These are phyloP conservation scores for Oreotrochilus melanogaster DNA, from an alignment of 2,113 vertebrate species.

Conservation along the genomic window DNA sequence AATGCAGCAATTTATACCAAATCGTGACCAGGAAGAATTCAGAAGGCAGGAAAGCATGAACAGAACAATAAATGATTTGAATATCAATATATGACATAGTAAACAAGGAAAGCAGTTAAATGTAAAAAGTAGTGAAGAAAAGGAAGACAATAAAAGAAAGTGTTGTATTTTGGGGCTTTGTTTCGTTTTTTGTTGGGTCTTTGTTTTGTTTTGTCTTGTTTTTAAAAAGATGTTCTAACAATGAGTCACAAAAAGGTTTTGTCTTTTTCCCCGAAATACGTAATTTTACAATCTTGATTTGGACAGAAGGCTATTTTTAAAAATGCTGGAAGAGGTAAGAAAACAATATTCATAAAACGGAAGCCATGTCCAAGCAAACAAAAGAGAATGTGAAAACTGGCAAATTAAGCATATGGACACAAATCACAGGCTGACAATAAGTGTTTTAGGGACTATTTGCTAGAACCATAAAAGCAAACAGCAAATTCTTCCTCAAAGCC, in stretches of 20 bases:
- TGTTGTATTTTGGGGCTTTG: too few species aligned
- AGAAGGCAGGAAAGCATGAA: not conserved
- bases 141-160: not conserved
- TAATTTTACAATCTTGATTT: not conserved
- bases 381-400: not conserved
- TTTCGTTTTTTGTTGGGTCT: too few species aligned
- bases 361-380: not conserved
- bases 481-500: not conserved
- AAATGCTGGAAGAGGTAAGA: not conserved
- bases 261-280: not conserved
- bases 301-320: not conserved
- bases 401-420: not conserved
- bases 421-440: not conserved
- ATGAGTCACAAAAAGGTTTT: not conserved
- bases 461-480: not conserved
- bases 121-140: not conserved
- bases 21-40: not conserved
- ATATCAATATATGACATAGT: not conserved
- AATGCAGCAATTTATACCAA: not conserved
- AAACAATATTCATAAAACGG: not conserved
- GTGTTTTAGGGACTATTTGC: not conserved
- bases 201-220: not conserved
- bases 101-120: slow-evolving; percentile 1
- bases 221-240: not conserved
- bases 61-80: not conserved